Conservation (phyloP, 2,113 vertebrate genomes). For the Pagrus major region DNA sequence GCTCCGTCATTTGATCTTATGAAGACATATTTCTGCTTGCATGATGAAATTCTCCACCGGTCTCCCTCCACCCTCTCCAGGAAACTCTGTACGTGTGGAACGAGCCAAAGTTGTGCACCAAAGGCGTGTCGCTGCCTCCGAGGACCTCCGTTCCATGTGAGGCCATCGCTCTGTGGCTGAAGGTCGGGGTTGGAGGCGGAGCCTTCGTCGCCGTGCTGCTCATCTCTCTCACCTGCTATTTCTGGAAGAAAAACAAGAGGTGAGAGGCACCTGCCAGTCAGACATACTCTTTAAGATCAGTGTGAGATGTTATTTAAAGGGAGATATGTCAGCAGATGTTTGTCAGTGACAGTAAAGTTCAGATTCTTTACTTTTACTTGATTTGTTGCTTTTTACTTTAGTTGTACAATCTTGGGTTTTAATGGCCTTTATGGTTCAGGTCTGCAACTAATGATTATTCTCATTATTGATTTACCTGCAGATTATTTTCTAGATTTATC, state of each 20-base stretch:
- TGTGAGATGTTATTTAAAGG: slow-evolving; percentile 2
- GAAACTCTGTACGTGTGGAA: slow-evolving; percentile 96
- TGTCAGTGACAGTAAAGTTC: not conserved
- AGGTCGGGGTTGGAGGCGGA: slow-evolving; percentile 91
- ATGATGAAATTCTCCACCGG: not conserved
- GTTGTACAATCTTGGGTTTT: too few species aligned
- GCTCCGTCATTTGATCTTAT: not conserved
- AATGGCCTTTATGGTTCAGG: too few species aligned
- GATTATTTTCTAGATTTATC: too few species aligned
- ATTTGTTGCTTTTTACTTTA: too few species aligned
- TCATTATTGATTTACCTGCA: too few species aligned
- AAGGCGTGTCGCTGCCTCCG: slow-evolving; percentile 88
- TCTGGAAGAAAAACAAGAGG: slow-evolving; percentile 99
- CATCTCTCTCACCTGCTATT: slow-evolving; percentile 95
- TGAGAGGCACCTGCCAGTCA: slow-evolving; percentile 69
- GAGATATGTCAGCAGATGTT: slow-evolving; percentile 11
- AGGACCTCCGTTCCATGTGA: slow-evolving; percentile 89
- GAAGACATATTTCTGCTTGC: not conserved
- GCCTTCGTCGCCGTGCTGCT: slow-evolving; percentile 91
- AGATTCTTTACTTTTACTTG: too few species aligned
- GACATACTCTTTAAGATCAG: slow-evolving; percentile 15
- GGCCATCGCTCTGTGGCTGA: slow-evolving; percentile 94
- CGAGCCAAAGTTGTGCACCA: slow-evolving; percentile 92
- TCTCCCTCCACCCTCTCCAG: slow-evolving; percentile 70
- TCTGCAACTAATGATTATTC: too few species aligned